Percentiles rank a stretch among this genome's conserved stretches.
Evolutionary conservation across 2,888 invertebrate genomes (phyloP).

Genomic region (Spodoptera littoralis): DNA sequence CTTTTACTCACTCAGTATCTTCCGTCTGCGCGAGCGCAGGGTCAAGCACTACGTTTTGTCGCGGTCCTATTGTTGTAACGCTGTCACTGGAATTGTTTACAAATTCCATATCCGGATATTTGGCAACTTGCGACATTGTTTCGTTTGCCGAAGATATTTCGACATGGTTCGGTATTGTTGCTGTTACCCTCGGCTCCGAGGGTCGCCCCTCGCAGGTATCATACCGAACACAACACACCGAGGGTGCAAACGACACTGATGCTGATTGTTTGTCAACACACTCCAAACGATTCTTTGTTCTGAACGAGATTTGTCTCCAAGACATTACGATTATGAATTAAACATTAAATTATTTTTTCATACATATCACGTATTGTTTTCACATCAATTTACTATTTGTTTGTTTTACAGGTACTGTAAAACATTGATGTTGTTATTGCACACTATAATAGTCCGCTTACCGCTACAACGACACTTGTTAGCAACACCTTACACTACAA

Average conservation of each 20-base stretch:
- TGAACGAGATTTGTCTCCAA: constrained; percentile 61
- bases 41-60: constrained; percentile 52
- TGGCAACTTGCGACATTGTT: constrained; percentile 54
- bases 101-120: constrained; percentile 55
- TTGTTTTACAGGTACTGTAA: constrained; percentile 16
- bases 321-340: constrained; percentile 58
- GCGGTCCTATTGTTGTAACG: constrained; percentile 51
- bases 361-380: constrained; percentile 6
- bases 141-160: constrained; percentile 50
- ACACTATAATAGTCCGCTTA: constrained; percentile 9
- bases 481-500: constrained; percentile 7
- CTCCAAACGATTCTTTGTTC: constrained; percentile 55
- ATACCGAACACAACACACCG: constrained; percentile 45
- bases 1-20: constrained; percentile 58
- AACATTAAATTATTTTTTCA: constrained; percentile 8
- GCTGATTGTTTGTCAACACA: constrained; percentile 42
- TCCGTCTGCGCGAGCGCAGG: constrained; percentile 51
- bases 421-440: constrained; percentile 17
- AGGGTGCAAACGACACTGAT: constrained; percentile 19
- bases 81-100: constrained; percentile 34
- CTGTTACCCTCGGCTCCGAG: constrained; percentile 29
- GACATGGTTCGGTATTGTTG: constrained; percentile 50
- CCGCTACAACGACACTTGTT: constrained; percentile 11
- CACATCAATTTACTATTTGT: constrained; percentile 18
- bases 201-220: constrained; percentile 26